A percentile compares a stretch with the other conserved stretches of the same genome.
Evolutionary conservation across 2,888 invertebrate genomes (phyloP).

Genomic region (Ophioninae sp.): DNA sequence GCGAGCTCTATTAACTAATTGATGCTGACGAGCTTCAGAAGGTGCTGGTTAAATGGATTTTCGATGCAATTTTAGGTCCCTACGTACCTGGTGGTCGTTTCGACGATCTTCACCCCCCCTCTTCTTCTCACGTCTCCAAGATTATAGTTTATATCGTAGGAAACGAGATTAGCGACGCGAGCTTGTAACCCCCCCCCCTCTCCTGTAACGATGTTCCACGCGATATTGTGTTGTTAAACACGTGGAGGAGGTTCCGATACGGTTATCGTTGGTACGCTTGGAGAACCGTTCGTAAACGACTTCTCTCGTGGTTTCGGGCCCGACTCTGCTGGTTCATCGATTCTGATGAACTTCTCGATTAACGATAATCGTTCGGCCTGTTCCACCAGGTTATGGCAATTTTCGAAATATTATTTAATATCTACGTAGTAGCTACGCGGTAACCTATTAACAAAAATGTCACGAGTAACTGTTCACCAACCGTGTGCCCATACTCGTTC

Average conservation of each 20-base stretch:
- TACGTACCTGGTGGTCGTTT: conserved; percentile 14
- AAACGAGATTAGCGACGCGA: conserved; percentile 46
- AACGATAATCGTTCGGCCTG: conserved; percentile 44
- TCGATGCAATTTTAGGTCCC: conserved; percentile 51
- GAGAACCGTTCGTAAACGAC: conserved; percentile 33
- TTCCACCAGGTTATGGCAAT: conserved; percentile 60
- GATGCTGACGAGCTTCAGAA: conserved; percentile 12
- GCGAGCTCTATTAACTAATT: conserved; percentile 2
- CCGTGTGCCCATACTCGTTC: too few species aligned
- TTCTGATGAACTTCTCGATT: conserved; percentile 50
- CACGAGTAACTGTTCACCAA: too few species aligned
- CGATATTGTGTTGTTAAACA: conserved; percentile 42
- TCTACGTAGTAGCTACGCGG: not conserved
- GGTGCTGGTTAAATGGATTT: conserved; percentile 46
- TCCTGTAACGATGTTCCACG: conserved; percentile 42
- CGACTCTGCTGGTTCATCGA: conserved; percentile 42
- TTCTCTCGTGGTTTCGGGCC: not conserved
- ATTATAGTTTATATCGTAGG: conserved; percentile 39
- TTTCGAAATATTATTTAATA: conserved; percentile 21
- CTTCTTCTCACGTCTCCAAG: conserved; percentile 20
- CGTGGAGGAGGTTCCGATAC: not conserved
- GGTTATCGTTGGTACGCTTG: not conserved
- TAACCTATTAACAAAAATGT: too few species aligned
- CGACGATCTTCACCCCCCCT: not conserved
- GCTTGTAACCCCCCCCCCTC: conserved; percentile 17